Conservation (phyloP, 2,113 vertebrate species). For the Caranx melampygus region DNA sequence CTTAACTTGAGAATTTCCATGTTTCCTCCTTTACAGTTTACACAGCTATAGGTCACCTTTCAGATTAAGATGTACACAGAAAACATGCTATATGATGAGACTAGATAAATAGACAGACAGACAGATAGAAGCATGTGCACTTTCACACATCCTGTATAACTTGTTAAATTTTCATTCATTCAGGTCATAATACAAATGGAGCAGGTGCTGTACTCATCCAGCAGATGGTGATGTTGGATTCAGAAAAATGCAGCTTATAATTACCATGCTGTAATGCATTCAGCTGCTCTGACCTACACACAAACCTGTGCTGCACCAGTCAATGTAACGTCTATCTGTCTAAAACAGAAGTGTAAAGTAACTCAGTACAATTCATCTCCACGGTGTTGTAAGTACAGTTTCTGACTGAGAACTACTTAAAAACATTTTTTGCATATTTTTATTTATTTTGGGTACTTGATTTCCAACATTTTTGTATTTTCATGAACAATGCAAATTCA, state of each 20-base stretch:
- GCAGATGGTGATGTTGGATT: constrained; percentile 68
- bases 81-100: background rate
- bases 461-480: background rate
- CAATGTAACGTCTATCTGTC: background rate
- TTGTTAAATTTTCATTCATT: no score
- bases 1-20: no score
- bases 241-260: background rate
- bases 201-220: constrained; percentile 31
- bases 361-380: background rate
- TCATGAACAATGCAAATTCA: background rate
- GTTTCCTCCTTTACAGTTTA: background rate
- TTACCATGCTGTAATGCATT: background rate
- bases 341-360: background rate
- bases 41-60: background rate
- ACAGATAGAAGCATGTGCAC: no score
- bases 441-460: background rate
- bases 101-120: no score
- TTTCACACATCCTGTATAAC: no score
- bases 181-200: background rate
- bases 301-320: background rate
- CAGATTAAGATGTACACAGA: background rate
- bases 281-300: background rate
- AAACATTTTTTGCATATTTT: background rate
- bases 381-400: background rate
- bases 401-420: background rate